A percentile compares a stretch with the other conserved stretches of the same genome.
These are phyloP conservation scores for Menura novaehollandiae DNA, from an alignment of 2,113 vertebrate genomes.

Conservation along the genomic window DNA sequence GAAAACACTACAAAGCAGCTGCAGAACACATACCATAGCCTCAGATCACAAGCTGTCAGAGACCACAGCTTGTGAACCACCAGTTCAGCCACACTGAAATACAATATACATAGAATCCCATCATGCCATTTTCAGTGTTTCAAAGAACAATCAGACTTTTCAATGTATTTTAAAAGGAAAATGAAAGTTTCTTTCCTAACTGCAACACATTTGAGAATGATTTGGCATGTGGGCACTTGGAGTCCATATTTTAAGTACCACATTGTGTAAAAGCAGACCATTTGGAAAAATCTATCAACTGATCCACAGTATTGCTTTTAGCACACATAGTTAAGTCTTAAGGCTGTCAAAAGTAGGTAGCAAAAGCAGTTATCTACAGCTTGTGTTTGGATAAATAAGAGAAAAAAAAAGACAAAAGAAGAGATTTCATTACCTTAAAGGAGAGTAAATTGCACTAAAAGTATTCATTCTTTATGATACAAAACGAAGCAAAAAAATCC, in stretches of 20 bases:
- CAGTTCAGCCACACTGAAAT: not conserved
- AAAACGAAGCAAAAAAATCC: not conserved
- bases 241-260: not conserved
- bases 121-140: not conserved
- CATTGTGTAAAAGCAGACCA: not conserved
- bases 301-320: not conserved
- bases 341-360: constrained; percentile 27
- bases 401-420: not conserved
- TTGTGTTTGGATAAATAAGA: not conserved
- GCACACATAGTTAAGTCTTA: not conserved
- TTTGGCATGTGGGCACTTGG: not conserved
- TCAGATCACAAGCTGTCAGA: not conserved
- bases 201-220: not conserved
- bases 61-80: not conserved
- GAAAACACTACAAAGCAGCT: not conserved
- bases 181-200: not conserved
- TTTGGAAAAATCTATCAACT: not conserved
- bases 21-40: not conserved
- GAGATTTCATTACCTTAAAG: not conserved
- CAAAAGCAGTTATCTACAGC: not conserved
- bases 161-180: not conserved
- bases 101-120: not conserved
- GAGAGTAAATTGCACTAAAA: not conserved
- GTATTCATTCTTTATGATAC: not conserved
- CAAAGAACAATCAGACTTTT: not conserved